A percentile compares a stretch with the other conserved stretches of the same genome.
Evolutionary conservation across 1,140 invertebrate genomes (phyloP).

Genomic region (Nasonia giraulti): DNA sequence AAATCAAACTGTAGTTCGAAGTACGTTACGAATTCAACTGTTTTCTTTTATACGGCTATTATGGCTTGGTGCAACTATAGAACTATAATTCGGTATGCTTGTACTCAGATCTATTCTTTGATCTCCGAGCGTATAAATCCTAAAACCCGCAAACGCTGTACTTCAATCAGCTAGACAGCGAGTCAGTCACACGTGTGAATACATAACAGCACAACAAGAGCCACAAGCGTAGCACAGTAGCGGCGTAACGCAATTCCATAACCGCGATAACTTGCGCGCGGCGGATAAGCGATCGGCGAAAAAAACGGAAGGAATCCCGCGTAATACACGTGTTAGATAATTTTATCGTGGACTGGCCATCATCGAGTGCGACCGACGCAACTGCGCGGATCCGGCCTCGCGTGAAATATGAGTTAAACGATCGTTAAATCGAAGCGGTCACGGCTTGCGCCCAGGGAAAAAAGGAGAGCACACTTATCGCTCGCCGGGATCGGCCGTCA

Average conservation of each 20-base stretch:
- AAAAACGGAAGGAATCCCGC: conserved; percentile 13
- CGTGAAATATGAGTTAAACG: conserved; percentile 61
- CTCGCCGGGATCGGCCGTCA: not conserved
- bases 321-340: conserved; percentile 50
- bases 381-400: conserved; percentile 23
- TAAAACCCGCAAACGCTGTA: too few relatives aligned
- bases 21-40: too few relatives aligned
- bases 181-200: not conserved
- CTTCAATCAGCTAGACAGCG: not conserved
- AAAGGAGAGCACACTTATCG: not conserved
- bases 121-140: too few relatives aligned
- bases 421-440: conserved; percentile 57
- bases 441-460: conserved; percentile 28
- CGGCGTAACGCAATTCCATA: not conserved
- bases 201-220: not conserved
- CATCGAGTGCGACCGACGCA: conserved; percentile 2
- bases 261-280: not conserved
- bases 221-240: not conserved
- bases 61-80: too few relatives aligned
- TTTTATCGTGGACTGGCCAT: conserved; percentile 23
- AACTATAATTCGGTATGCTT: too few relatives aligned
- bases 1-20: too few relatives aligned
- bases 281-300: not conserved
- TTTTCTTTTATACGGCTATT: too few relatives aligned
- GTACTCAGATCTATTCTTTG: too few relatives aligned